These are phyloP conservation scores for Echinops telfairi DNA, from an alignment of 2,113 vertebrate genomes.

Conservation along the genomic window DNA sequence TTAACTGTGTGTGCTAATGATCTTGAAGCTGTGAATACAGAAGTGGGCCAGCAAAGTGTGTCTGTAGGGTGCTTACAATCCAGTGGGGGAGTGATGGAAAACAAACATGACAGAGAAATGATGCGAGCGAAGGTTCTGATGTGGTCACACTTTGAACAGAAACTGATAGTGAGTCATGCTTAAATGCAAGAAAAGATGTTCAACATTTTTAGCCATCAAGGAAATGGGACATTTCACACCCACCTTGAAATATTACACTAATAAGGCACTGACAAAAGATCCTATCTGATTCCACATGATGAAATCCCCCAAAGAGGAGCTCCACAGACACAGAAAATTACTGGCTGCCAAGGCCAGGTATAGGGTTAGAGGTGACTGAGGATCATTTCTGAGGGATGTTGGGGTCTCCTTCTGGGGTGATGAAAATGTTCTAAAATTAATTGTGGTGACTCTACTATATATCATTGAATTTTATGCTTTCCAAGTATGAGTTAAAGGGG, in stretches of 20 bases:
- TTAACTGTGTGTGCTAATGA: neutral
- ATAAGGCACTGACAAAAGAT: neutral
- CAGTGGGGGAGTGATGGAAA: no score
- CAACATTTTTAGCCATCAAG: neutral
- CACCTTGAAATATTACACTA: neutral
- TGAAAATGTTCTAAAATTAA: neutral
- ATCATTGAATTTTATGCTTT: neutral
- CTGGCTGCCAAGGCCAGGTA: neutral
- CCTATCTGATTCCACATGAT: neutral
- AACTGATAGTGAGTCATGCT: neutral
- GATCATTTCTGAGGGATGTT: neutral
- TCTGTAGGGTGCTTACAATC: neutral
- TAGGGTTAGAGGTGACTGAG: neutral
- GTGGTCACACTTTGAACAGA: neutral
- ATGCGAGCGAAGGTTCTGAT: neutral
- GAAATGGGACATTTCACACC: neutral
- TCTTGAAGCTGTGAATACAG: neutral
- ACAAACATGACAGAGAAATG: neutral
- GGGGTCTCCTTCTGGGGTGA: neutral
- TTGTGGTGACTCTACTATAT: neutral
- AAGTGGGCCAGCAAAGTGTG: neutral
- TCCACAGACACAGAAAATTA: neutral
- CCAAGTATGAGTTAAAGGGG: neutral
- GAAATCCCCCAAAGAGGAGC: neutral
- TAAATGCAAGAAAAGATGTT: neutral